Base-by-base conservation (phyloP, 2,888 invertebrate species). In the Tridacna crocea region DNA sequence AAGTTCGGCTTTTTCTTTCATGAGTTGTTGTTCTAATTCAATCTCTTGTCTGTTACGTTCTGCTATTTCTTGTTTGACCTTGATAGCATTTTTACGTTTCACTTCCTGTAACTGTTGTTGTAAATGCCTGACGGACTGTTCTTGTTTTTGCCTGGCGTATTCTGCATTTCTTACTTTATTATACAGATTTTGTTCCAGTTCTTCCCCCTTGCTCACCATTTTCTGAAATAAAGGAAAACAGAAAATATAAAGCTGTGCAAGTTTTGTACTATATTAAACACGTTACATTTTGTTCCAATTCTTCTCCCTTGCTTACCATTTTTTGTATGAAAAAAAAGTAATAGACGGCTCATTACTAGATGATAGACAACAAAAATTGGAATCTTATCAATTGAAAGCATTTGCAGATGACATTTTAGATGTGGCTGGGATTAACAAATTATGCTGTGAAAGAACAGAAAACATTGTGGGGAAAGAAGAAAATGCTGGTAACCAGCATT, bases 131-230 rank as follows among this genome's bases (percentile, higher is more conserved):
- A 94, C 92, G 15, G 82, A 74, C 86, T 93, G 93, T 70, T 94
- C 94, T 80, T 94, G 92, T 86, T 93, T 91, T 88, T 94, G 93
- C 19, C 94, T 88, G 17, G 88, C 76, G 83, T 93, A 93, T 79
- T 94, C 94, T 0, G 92, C 87, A 83, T 92, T 92, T 76, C 93
- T 86, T 17, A 94, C 93, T 60, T 86, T 88, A 80, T 87, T 89
- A 86, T 92, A 93, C 70, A 94, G 85, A 65, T 84, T 85, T 80
- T 92, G 92, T 82, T 94, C 94, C 36, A 81, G 68, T 58, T 94
- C 93, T 75, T 93, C 93, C 22, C 91, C 92, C 75, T 93, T 93
- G 12, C 76, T 84, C n/a, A 94, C 93, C 88, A 91, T 90, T 93
- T 93, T 93, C 93, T 94, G 88, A 17, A 85, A 83, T 19, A 70